Evolutionary conservation across 2,797 vertebrate genomes (phyloP).

Genomic region (Borostomias antarcticus): DNA sequence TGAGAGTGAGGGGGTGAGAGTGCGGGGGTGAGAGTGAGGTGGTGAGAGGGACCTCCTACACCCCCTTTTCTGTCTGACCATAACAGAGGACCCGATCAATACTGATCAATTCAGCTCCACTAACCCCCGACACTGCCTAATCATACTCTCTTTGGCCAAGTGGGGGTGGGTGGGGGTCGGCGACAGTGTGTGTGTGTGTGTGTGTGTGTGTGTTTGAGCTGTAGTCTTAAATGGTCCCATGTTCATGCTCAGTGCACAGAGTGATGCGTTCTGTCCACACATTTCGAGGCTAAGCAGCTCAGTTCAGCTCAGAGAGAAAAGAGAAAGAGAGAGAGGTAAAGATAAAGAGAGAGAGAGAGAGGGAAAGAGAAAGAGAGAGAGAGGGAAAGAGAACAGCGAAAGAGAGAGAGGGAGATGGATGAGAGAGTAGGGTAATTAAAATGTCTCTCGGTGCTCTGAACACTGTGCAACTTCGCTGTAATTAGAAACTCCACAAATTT

Average conservation of each 20-base stretch:
- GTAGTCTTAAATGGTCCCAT: background rate
- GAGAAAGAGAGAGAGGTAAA: background rate
- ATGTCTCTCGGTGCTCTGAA: slow-evolving; percentile 15
- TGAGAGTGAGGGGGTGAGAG: slow-evolving; percentile 42
- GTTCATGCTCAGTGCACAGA: too few species aligned
- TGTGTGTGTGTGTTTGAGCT: background rate
- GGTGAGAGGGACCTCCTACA: too few species aligned
- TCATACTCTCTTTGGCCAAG: slow-evolving; percentile 37
- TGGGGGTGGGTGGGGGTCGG: too few species aligned
- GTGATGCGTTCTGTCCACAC: too few species aligned
- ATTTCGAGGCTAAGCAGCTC: too few species aligned
- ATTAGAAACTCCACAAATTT: slow-evolving; percentile 30
- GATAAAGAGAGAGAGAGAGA: background rate
- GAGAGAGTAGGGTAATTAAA: slow-evolving; percentile 28
- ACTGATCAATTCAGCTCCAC: slow-evolving; percentile 69
- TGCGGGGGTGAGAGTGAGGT: too few species aligned
- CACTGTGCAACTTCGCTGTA: slow-evolving; percentile 5
- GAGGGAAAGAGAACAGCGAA: background rate
- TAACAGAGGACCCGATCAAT: slow-evolving; percentile 70
- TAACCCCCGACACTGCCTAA: slow-evolving; percentile 54
- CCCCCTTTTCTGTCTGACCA: slow-evolving; percentile 64
- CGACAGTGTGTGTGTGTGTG: background rate
- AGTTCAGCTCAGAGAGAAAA: too few species aligned
- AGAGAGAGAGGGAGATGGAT: background rate
- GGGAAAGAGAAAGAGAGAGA: background rate